Base-by-base conservation (phyloP, 2,113 vertebrate species). In the Catharus bicknelli region DNA sequence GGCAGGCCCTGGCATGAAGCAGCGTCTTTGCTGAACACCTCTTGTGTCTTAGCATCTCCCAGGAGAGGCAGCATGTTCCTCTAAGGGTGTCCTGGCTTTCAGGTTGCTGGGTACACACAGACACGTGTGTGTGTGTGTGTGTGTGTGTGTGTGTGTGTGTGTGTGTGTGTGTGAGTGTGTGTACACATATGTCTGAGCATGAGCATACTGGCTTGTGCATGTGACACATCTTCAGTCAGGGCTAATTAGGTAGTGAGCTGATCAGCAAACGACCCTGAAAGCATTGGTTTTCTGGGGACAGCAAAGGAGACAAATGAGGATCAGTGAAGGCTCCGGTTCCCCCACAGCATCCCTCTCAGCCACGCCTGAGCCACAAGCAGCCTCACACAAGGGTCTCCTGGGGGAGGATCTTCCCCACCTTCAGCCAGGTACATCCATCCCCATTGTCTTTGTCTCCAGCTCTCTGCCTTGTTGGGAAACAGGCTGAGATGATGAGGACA, bases 1-100 rank as follows among this genome's bases (percentile, higher is more conserved):
- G 89, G 68, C 94, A 94, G 92, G 95, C 70, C 90, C 88, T 83
- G 94, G 94, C 92, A 93, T 64, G 94, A 95, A 95, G 50, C 32
- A 68, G 67, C 1, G 6, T 68, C 82, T 93, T 55, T 90, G 30
- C 82, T 53, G 92, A 91, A 26, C 66, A 36, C 32, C 21, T 76
- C 69, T 84, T 50, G 0, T 91, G 66, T 66, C 47, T 75, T 63
- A 78, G 85, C 78, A 82, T 90, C 88, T 95, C 70, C 85, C 70
- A 48, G 40, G 57, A 66, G 75, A 83, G 54, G 50, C 79, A 68
- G 54, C 1, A 0, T n/a, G 27, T 79, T 91, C 40, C 32, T 55
- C 17, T 38, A 27, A 1, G 10, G 25, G 53, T 75, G 62, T 91
- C 70, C 70, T 30, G 11, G 48, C 62, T 62, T 76, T 85, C 53